Conservation (phyloP, 2,113 vertebrate genomes). For the Microtus oregoni region DNA sequence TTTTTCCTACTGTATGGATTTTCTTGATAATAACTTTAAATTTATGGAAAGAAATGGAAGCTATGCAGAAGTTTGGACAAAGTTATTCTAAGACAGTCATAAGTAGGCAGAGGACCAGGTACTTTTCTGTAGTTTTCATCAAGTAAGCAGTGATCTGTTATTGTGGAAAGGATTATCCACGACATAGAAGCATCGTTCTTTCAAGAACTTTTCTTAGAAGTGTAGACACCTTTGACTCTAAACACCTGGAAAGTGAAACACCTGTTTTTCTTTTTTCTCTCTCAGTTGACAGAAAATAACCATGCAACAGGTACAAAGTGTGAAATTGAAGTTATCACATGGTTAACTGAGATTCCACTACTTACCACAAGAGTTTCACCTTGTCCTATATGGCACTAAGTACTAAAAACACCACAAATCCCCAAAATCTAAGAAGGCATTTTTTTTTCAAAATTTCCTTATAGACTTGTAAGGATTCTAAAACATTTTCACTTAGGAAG, state of each 20-base stretch:
- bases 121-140: neutral
- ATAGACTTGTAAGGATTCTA: neutral
- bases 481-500: neutral
- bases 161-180: constrained; percentile 13
- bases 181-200: constrained; percentile 51
- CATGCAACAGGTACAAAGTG: neutral
- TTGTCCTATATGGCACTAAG: neutral
- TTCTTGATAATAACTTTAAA: neutral
- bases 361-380: neutral
- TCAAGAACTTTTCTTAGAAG: constrained; percentile 36
- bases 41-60: neutral
- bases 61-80: neutral
- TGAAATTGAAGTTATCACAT: neutral
- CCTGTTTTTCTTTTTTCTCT: constrained; percentile 24
- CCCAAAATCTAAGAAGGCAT: neutral
- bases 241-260: constrained; percentile 30
- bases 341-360: neutral
- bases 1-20: neutral
- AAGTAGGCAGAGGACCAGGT: neutral
- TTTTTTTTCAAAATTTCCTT: neutral
- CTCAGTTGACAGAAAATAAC: constrained; percentile 48
- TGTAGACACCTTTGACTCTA: constrained; percentile 38
- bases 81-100: neutral
- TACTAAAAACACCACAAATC: neutral
- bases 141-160: neutral